Base-by-base conservation (phyloP, 2,797 vertebrate genomes). In the Danio tinwini region DNA sequence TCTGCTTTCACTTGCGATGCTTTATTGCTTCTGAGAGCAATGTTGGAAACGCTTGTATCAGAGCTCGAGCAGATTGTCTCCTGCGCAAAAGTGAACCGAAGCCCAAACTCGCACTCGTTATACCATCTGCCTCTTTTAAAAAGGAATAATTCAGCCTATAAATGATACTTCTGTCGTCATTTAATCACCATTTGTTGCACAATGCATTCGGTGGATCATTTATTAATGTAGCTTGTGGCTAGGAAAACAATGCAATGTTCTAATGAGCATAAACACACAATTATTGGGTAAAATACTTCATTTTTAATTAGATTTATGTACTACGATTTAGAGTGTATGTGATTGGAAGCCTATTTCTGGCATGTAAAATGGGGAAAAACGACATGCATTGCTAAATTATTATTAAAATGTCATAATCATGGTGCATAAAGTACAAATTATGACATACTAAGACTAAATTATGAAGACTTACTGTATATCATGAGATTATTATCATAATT, bases 1-100 rank as follows among this genome's bases (percentile, higher is more conserved):
- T 55, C 52, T 52, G 12, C 40, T 55, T 53, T 58, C 9, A 45
- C 17, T 45, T 21, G 52, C 16, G 67, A 70, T 17, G 39, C n/a
- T 82, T 85, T 78, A 78, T 81, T 85, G 78, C 80, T 69, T 81
- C 56, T 58, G 68, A 73, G 74, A 80, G 83, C 72, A 68, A 58
- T 7, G 12, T 56, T 74, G 19, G 65, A 78, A 58, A 40, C 11
- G 44, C 74, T 65, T 53, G 68, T 50, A 69, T 64, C 65, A 74
- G 58, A 80, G 64, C 82, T 82, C 59, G 56, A 68, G 64, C 69
- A 70, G 76, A 83, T 76, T 67, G 76, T 76, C 61, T 69, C 19
- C 6, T 68, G 3, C 16, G 37, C 29, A 56, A 61, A 76, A 56
- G 45, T 29, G 42, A 81, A 59, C 74, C 0, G 39, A 14, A 67